Evolutionary conservation across 2,888 invertebrate genomes (phyloP).

Genomic region (Drosophila barbarae): DNA sequence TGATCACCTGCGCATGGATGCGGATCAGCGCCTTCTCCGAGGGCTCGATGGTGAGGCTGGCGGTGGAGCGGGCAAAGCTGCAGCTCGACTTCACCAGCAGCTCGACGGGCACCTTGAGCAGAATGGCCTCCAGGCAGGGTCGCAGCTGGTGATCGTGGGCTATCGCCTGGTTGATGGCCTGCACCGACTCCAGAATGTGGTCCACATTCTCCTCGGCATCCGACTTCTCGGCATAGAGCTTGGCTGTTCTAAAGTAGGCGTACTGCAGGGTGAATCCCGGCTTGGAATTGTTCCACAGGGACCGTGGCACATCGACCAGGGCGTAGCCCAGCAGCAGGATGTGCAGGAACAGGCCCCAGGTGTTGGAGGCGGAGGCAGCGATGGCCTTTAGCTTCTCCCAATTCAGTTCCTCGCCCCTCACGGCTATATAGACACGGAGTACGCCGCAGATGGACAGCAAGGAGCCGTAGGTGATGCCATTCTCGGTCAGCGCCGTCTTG

Average conservation of each 20-base stretch:
- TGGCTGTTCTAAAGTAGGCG: conserved; percentile 96
- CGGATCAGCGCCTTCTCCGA: conserved; percentile 92
- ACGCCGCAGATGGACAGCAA: conserved; percentile 96
- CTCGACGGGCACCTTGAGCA: conserved; percentile 91
- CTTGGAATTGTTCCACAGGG: conserved; percentile 94
- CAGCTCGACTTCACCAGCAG: conserved; percentile 87
- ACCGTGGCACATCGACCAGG: conserved; percentile 95
- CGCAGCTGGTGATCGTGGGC: conserved; percentile 88
- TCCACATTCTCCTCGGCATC: conserved; percentile 98
- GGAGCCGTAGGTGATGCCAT: conserved; percentile 98
- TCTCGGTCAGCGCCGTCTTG: conserved; percentile 96
- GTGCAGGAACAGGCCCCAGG: conserved; percentile 98
- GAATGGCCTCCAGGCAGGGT: conserved; percentile 91
- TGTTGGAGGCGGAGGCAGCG: conserved; percentile 99
- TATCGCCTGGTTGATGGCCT: conserved; percentile 88
- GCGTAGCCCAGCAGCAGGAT: conserved; percentile 96
- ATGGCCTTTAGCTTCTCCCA: conserved; percentile 96
- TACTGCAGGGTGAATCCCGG: conserved; percentile 90
- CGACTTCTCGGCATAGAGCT: conserved; percentile 95
- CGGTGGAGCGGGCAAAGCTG: conserved; percentile 79
- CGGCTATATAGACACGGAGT: conserved; percentile 94
- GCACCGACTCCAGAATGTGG: conserved; percentile 94
- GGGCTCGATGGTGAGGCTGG: conserved; percentile 83
- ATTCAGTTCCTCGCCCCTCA: conserved; percentile 92
- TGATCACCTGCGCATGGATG: conserved; percentile 95